These are phyloP conservation scores for Clanis bilineata DNA, from an alignment of 2,888 invertebrate genomes.

Conservation along the genomic window DNA sequence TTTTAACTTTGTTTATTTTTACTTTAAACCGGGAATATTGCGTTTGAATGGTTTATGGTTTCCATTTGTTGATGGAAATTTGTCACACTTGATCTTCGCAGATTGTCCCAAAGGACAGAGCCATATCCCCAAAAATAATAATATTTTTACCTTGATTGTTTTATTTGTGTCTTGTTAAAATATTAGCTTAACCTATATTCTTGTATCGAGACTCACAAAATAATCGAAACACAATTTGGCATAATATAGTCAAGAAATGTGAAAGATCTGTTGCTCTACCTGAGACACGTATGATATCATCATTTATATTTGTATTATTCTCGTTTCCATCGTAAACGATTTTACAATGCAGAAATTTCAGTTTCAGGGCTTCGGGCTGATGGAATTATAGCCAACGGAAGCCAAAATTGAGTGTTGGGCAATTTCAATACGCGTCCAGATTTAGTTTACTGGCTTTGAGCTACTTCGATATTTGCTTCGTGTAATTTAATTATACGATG, in stretches of 20 bases:
- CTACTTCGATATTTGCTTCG: conserved; percentile 40
- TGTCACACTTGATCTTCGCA: no score
- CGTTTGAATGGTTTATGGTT: no score
- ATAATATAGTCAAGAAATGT: background rate
- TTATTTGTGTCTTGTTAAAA: no score
- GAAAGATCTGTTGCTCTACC: background rate
- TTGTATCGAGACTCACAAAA: background rate
- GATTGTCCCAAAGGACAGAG: no score
- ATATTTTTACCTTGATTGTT: no score
- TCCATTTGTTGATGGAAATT: no score
- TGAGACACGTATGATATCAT: conserved; percentile 6
- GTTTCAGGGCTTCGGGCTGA: conserved; percentile 37
- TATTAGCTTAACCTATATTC: background rate
- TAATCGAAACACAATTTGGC: background rate
- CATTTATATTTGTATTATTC: conserved; percentile 4
- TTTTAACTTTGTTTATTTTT: no score
- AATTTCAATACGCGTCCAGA: conserved; percentile 39
- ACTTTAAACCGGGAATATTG: no score
- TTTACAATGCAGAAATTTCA: conserved; percentile 21
- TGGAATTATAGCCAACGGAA: conserved; percentile 36
- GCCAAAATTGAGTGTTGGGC: conserved; percentile 33
- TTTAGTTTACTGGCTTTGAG: conserved; percentile 35
- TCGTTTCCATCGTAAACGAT: background rate
- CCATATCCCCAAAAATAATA: no score
- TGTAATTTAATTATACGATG: background rate